Evolutionary conservation across 1,140 invertebrate species (phyloP), one percentile per base, ranked within the genome.

Genomic region (Tetramorium alpestre): DNA sequence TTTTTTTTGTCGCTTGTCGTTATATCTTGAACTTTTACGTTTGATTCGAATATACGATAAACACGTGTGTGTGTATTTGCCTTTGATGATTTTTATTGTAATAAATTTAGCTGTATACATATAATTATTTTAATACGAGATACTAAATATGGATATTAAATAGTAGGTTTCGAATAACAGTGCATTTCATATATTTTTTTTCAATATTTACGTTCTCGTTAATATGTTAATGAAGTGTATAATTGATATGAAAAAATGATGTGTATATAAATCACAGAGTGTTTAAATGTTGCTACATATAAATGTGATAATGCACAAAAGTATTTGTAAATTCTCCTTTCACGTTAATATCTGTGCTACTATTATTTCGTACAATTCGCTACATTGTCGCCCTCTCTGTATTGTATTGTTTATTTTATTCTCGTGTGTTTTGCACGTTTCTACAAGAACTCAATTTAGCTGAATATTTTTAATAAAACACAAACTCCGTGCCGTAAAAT

Each of bases 351-450:
- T 58, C 38, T n/a, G 18, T 72, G 47, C 49, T 10, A 13, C 1
- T 44, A 2, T 70, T 81, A 65, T 78, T 78, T 78, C 18, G 13
- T 41, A 28, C 33, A 70, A 44, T 28, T 70, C 22, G 22, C 25
- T 33, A 18, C 11, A 60, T 60, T 33, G 64, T 81, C 16, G 4
- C 3, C 33, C 33, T 33, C 33, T 13, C 7, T 38, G 3, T 51
- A 65, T 64, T 44, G 18, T 16, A 22, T 72, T 73, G 41, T 82
- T 82, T 73, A 82, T 82, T 73, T 82, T 47, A 82, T 47, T 72
- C 2, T 60, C 41, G 16, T 22, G 16, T 60, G 3, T 72, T 82
- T 82, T 60, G 18, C 16, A 47, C 11, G 16, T 72, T 82, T 44
- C 8, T n/a, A n/a, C 47, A 56, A 11, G 10, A 67, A 33, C 13